These are phyloP conservation scores for Drosophila recens DNA, from an alignment of 2,888 invertebrate species.

Conservation along the genomic window DNA sequence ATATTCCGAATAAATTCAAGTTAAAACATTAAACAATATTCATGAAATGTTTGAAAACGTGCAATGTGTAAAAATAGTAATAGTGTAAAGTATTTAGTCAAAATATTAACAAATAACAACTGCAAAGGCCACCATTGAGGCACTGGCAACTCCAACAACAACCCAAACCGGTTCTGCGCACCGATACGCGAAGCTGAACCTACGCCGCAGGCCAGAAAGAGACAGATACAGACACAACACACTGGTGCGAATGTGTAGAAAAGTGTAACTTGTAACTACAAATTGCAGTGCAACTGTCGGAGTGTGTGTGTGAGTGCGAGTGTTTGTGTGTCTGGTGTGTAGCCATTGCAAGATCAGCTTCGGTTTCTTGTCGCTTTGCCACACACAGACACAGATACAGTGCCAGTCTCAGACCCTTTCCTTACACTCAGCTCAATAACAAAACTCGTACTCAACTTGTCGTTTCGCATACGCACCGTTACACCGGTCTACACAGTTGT, in stretches of 20 bases:
- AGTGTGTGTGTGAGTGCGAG: conserved; percentile 19
- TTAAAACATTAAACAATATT: conserved; percentile 29
- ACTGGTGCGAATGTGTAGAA: conserved; percentile 62
- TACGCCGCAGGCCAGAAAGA: conserved; percentile 66
- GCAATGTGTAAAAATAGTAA: conserved; percentile 17
- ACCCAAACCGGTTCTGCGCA: conserved; percentile 72
- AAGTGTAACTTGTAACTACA: conserved; percentile 75
- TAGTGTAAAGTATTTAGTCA: conserved; percentile 35
- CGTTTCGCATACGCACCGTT: conserved; percentile 73
- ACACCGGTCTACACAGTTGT: conserved; percentile 43
- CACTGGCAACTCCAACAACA: conserved; percentile 29
- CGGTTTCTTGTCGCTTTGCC: conserved; percentile 39
- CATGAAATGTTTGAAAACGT: conserved; percentile 27
- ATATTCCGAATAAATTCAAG: neutral
- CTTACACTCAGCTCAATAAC: conserved; percentile 53
- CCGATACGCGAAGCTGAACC: conserved; percentile 50
- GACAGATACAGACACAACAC: conserved; percentile 61
- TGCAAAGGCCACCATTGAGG: conserved; percentile 53
- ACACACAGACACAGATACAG: conserved; percentile 15
- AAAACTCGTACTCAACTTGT: conserved; percentile 49
- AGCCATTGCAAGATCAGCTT: conserved; percentile 64
- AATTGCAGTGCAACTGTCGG: conserved; percentile 67
- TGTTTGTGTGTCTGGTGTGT: conserved; percentile 34
- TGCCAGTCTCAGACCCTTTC: conserved; percentile 8
- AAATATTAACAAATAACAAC: conserved; percentile 43